phyloP scores from a whole-genome alignment of 2,888 invertebrate genomes.

The Gari tellinella region DNA sequence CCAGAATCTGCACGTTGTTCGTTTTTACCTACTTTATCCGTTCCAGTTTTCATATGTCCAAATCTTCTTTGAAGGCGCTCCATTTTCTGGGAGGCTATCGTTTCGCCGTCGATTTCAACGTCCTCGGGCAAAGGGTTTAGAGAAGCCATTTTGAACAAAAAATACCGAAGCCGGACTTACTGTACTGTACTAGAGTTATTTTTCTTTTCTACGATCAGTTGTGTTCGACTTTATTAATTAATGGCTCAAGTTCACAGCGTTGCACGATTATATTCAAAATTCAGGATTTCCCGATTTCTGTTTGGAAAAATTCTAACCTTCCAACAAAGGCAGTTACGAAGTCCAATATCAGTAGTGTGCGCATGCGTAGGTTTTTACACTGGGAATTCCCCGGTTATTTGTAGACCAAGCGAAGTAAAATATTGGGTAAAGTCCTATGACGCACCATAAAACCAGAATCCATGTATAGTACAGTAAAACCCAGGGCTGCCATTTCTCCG shows the following conservation, averaged over 20 bases:
- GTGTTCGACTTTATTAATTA: neutral
- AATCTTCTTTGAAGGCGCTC: too few species aligned
- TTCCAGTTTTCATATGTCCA: neutral
- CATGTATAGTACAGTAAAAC: too few species aligned
- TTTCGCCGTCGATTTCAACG: slow-evolving; percentile 12
- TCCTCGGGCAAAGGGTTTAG: neutral
- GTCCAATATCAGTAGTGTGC: neutral
- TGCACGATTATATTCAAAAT: neutral
- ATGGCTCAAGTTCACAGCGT: neutral
- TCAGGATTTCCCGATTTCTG: neutral
- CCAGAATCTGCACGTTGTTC: slow-evolving; percentile 6
- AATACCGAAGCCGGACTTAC: neutral
- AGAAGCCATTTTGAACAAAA: neutral
- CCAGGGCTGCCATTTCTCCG: too few species aligned
- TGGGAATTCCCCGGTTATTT: slow-evolving; percentile 47
- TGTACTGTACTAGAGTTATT: neutral
- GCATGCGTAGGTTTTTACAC: slow-evolving; percentile 43
- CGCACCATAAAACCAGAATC: too few species aligned
- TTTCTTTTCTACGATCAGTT: neutral
- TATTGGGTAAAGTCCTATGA: too few species aligned
- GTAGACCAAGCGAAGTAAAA: slow-evolving; percentile 21
- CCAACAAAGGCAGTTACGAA: slow-evolving; percentile 1
- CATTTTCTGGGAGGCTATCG: neutral
- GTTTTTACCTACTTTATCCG: neutral
- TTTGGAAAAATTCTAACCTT: neutral